Conservation (phyloP, 2,888 invertebrate species). For the Philaethria dido region DNA sequence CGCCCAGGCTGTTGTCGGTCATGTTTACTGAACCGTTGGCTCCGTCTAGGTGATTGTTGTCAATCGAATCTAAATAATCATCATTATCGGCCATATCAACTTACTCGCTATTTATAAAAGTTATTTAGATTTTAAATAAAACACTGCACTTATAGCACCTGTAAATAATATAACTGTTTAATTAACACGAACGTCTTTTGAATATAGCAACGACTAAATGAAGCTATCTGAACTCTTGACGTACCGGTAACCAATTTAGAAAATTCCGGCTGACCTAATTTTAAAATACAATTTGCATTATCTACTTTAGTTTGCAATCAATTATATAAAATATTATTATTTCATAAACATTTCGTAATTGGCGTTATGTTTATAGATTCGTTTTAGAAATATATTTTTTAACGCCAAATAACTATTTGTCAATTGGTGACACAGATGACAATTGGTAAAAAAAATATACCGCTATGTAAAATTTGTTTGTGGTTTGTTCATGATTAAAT, state of each 20-base stretch:
- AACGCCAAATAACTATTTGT: constrained; percentile 55
- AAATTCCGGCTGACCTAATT: constrained; percentile 63
- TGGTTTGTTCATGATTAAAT: constrained; percentile 16
- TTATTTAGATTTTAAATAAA: constrained; percentile 46
- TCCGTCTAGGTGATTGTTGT: constrained; percentile 84
- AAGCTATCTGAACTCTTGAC: constrained; percentile 58
- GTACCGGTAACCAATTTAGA: constrained; percentile 81
- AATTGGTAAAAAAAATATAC: constrained; percentile 20
- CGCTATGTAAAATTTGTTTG: constrained; percentile 20
- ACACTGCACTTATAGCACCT: constrained; percentile 56
- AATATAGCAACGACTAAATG: constrained; percentile 54
- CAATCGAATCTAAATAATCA: constrained; percentile 80
- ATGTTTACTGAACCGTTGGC: constrained; percentile 84
- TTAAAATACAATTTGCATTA: constrained; percentile 64
- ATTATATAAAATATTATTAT: constrained; percentile 51
- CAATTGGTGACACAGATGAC: constrained; percentile 46
- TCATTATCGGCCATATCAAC: constrained; percentile 80
- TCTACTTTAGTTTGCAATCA: constrained; percentile 49
- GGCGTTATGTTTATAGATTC: constrained; percentile 70
- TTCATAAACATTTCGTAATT: constrained; percentile 56
- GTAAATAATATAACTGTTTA: constrained; percentile 49
- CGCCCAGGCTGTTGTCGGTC: constrained; percentile 78
- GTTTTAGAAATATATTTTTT: constrained; percentile 54
- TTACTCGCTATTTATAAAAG: constrained; percentile 47
- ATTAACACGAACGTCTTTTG: constrained; percentile 35